Evolutionary conservation across 2,797 vertebrate species (phyloP).

Genomic region (Darevskia mixta): DNA sequence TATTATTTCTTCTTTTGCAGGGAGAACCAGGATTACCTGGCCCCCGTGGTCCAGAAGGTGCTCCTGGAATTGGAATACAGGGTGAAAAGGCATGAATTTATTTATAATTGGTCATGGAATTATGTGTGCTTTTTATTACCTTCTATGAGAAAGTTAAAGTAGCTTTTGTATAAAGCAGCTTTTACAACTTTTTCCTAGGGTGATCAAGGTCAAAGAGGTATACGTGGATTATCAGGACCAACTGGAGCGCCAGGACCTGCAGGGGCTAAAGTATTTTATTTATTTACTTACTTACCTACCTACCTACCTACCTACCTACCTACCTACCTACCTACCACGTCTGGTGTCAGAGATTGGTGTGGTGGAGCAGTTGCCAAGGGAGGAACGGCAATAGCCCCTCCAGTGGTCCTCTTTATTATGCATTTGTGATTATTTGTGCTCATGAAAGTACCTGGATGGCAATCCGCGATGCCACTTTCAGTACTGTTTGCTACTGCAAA

Average conservation of each 20-base stretch:
- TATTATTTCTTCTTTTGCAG: constrained; percentile 67
- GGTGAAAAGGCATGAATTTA: constrained; percentile 86
- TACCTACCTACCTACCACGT: neutral
- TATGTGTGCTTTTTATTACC: neutral
- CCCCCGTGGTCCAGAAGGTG: constrained; percentile 86
- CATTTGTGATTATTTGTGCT: too few relatives aligned
- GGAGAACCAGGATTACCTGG: constrained; percentile 88
- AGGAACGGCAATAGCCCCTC: neutral
- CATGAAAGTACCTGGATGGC: too few relatives aligned
- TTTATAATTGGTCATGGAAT: neutral
- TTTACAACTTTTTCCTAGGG: constrained; percentile 77
- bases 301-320: too few relatives aligned
- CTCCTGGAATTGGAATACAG: constrained; percentile 86
- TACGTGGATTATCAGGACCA: constrained; percentile 89
- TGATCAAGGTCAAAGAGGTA: constrained; percentile 90
- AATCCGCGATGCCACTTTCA: too few relatives aligned
- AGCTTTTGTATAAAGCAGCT: neutral
- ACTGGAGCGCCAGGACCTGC: constrained; percentile 85
- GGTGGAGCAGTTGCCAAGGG: neutral
- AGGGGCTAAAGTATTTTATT: constrained; percentile 85
- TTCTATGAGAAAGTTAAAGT: constrained; percentile 28
- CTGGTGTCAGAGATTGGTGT: neutral
- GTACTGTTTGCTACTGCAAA: too few relatives aligned
- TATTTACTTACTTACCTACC: too few relatives aligned
- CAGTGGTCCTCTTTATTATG: too few relatives aligned